These are phyloP conservation scores for Hydractinia symbiolongicarpus DNA, from an alignment of 30 jellyfish, hydroid and myxozoan genomes.

Conservation along the genomic window DNA sequence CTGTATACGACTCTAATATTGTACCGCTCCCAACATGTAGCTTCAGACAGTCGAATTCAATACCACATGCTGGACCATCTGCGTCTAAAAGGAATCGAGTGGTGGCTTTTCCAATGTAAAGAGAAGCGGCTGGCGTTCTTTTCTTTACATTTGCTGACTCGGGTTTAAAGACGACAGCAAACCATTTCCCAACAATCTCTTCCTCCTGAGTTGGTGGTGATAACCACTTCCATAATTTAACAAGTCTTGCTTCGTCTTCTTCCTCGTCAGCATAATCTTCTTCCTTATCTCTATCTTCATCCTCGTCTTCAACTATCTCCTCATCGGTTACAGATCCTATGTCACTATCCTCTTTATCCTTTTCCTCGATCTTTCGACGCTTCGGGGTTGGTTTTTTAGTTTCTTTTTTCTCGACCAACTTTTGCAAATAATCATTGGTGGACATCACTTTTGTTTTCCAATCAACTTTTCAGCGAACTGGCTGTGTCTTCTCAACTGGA, in stretches of 20 bases:
- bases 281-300: neutral
- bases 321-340: neutral
- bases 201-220: too few species aligned
- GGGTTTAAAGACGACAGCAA: too few species aligned
- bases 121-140: neutral
- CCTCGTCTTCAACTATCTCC: neutral
- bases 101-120: neutral
- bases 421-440: too few species aligned
- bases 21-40: neutral
- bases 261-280: neutral
- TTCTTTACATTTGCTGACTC: too few species aligned
- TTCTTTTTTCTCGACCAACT: too few species aligned
- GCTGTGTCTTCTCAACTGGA: too few species aligned
- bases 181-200: too few species aligned
- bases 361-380: neutral
- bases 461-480: too few species aligned
- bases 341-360: neutral
- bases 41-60: neutral
- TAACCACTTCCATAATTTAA: too few species aligned
- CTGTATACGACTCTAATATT: neutral
- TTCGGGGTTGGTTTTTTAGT: neutral
- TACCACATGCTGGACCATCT: neutral
- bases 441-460: too few species aligned
- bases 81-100: neutral
- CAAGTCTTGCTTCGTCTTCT: too few species aligned